Conservation (phyloP, 2,113 vertebrate genomes). For the Thamnaconus septentrionalis region DNA sequence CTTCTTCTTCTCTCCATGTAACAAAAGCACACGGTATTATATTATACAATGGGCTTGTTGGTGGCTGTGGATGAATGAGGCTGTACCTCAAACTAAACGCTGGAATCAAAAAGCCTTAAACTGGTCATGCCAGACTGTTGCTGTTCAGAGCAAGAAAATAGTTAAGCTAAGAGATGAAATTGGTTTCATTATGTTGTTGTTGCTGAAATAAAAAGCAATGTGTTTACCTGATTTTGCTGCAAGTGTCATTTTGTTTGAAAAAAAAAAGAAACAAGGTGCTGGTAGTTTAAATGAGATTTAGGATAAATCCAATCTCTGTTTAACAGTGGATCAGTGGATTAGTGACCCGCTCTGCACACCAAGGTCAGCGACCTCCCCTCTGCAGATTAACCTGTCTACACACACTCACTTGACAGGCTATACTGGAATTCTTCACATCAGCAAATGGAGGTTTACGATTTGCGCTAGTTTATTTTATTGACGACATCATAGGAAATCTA, state of each 20-base stretch:
- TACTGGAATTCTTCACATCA: too few species aligned
- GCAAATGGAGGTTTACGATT: too few species aligned
- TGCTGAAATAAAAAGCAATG: conserved; percentile 75
- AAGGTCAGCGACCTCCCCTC: conserved; percentile 12
- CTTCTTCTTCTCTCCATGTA: conserved; percentile 58
- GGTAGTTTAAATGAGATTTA: background rate
- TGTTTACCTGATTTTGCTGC: conserved; percentile 67
- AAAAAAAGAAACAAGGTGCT: background rate
- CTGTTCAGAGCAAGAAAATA: conserved; percentile 58
- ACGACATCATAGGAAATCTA: too few species aligned
- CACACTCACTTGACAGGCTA: conserved; percentile 1
- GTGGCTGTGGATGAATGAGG: conserved; percentile 45
- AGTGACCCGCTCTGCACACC: conserved; percentile 4
- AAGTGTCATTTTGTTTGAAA: background rate
- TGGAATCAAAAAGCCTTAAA: conserved; percentile 79
- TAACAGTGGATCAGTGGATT: conserved; percentile 22
- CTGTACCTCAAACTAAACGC: conserved; percentile 68
- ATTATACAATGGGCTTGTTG: conserved; percentile 51
- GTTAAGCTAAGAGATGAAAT: conserved; percentile 44
- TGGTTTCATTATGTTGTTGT: conserved; percentile 68
- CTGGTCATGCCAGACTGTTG: conserved; percentile 74
- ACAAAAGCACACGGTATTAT: conserved; percentile 48
- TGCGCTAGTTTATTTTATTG: too few species aligned
- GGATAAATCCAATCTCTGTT: background rate
- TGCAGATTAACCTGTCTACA: background rate